A percentile compares a stretch with the other conserved stretches of the same genome.
phyloP scores from a whole-genome alignment of 2,113 vertebrate species.

The Arvicanthis niloticus region DNA sequence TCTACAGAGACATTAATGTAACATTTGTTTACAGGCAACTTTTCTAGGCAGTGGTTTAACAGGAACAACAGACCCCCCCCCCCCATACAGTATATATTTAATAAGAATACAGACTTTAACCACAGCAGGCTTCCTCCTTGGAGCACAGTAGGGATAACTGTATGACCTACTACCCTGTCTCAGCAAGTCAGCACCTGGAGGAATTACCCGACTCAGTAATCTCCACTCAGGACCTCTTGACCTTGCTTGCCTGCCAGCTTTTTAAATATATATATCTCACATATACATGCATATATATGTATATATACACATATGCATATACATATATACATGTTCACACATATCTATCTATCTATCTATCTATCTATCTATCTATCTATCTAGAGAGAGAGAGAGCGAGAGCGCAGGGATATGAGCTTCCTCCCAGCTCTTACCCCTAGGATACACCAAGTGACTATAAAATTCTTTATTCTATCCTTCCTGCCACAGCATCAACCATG shows the following conservation, averaged over 20 bases:
- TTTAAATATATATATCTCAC: not conserved
- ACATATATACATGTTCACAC: too few relatives aligned
- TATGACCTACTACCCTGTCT: constrained; percentile 61
- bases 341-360: too few relatives aligned
- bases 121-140: constrained; percentile 70
- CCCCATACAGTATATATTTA: constrained; percentile 66
- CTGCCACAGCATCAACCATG: constrained; percentile 47
- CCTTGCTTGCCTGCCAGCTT: not conserved
- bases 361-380: too few relatives aligned
- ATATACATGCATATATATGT: not conserved
- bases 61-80: constrained; percentile 53
- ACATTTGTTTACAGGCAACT: not conserved
- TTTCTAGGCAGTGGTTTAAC: constrained; percentile 58
- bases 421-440: constrained; percentile 56
- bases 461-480: constrained; percentile 68
- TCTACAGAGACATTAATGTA: constrained; percentile 50
- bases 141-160: constrained; percentile 43
- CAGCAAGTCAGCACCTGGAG: constrained; percentile 73
- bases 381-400: too few relatives aligned
- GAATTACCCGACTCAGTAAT: constrained; percentile 56
- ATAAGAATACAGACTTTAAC: constrained; percentile 68
- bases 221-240: constrained; percentile 67
- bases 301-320: not conserved
- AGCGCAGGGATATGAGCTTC: constrained; percentile 67
- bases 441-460: constrained; percentile 57